These are phyloP conservation scores for Drosophila elegans DNA, from an alignment of 1,140 invertebrate genomes.

Conservation along the genomic window DNA sequence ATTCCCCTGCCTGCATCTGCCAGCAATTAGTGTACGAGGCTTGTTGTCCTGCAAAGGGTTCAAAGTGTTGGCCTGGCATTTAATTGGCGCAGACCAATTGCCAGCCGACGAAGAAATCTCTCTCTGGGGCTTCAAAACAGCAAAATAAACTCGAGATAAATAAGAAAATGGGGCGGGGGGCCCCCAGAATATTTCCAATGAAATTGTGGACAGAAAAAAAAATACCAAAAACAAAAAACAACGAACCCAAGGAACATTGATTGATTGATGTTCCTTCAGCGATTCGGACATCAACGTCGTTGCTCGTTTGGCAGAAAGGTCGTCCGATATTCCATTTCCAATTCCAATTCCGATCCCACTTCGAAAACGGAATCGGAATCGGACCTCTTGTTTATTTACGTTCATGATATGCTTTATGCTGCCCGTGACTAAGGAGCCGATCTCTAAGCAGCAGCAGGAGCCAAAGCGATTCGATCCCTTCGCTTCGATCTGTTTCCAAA, in stretches of 20 bases:
- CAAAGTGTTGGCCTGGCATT: slow-evolving; percentile 81
- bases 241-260: slow-evolving; percentile 53
- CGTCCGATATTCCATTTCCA: slow-evolving; percentile 36
- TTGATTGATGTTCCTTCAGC: slow-evolving; percentile 73
- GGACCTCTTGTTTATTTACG: slow-evolving; percentile 54
- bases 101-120: slow-evolving; percentile 22
- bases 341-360: slow-evolving; percentile 30
- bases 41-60: slow-evolving; percentile 57
- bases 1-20: slow-evolving; percentile 73
- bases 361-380: neutral
- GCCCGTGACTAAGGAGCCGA: slow-evolving; percentile 36
- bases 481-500: slow-evolving; percentile 52
- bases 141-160: neutral
- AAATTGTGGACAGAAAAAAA: slow-evolving; percentile 58
- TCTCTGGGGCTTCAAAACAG: neutral
- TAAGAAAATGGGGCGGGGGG: neutral
- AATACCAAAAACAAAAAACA: neutral
- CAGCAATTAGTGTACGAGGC: slow-evolving; percentile 78
- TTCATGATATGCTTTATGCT: slow-evolving; percentile 55
- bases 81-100: slow-evolving; percentile 81
- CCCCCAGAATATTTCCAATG: slow-evolving; percentile 63
- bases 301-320: slow-evolving; percentile 67
- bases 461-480: slow-evolving; percentile 18
- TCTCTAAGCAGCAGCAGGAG: slow-evolving; percentile 17
- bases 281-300: slow-evolving; percentile 51